Percentiles rank a stretch among this genome's conserved stretches.
Evolutionary conservation across 2,113 vertebrate genomes (phyloP).

Genomic region (Australoheros scitulus): DNA sequence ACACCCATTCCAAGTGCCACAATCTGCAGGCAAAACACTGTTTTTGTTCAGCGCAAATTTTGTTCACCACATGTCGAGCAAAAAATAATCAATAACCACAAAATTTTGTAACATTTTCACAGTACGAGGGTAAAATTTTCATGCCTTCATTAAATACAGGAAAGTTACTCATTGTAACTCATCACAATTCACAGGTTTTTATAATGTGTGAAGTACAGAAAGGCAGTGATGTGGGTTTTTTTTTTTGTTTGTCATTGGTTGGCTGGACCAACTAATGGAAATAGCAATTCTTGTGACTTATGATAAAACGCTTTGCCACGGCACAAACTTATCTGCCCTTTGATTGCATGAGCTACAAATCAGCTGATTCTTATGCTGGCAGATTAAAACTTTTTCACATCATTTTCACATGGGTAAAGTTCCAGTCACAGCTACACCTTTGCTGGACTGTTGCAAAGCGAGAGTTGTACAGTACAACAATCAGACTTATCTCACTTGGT

Average conservation of each 20-base stretch:
- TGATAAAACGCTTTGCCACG: neutral
- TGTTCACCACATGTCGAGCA: neutral
- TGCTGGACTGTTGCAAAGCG: too few species aligned
- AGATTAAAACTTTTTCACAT: neutral
- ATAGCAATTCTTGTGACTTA: neutral
- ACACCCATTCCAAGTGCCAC: neutral
- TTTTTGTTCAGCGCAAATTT: neutral
- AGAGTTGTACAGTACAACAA: too few species aligned
- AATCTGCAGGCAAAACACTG: neutral
- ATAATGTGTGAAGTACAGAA: neutral
- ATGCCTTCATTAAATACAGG: too few species aligned
- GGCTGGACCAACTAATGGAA: neutral
- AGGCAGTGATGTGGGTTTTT: neutral
- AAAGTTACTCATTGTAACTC: neutral
- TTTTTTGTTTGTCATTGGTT: neutral
- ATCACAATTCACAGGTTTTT: neutral
- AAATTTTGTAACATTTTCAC: neutral
- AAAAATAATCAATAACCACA: neutral
- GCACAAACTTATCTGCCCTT: neutral
- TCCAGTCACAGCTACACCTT: too few species aligned
- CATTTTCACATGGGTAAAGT: neutral
- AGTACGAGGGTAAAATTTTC: neutral
- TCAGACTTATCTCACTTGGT: too few species aligned
- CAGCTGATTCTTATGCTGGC: neutral
- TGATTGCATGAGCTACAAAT: fast-evolving